Base-by-base conservation (phyloP, 2,113 vertebrate genomes). In the Xerus inauris region DNA sequence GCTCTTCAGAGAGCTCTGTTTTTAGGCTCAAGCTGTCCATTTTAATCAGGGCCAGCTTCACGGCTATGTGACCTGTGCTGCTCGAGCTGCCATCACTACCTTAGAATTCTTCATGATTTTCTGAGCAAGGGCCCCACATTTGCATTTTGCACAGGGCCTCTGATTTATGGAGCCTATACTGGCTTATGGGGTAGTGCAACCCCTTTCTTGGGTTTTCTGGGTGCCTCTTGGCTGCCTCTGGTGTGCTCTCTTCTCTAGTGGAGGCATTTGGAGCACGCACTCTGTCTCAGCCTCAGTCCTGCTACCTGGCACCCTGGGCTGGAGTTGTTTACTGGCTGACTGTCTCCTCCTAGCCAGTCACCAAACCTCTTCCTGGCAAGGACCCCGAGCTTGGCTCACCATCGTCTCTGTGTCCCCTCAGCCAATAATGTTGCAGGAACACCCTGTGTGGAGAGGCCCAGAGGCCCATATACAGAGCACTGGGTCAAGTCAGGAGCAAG, bases 261-360 rank as follows among this genome's bases (percentile, higher is more conserved):
- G 59, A 94, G 76, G 57, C 76, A 35, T 94, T 54, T 79, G 90
- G 91, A 89, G 69, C 90, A 64, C 59, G 67, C 14, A 30, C 73
- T 42, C 26, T 10, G 38, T 67, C 79, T 79, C 54, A 5, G 3
- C 38, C 80, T 89, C 19, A 0, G 40, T 54, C 49, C 80, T 81
- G 13, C 94, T 90, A 28, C 82, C 92, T 82, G 77, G 86, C 65
- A 88, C 59, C 6, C 19, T 49, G 49, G 45, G 30, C 89, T 47
- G 42, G 20, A 30, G 42, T 54, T 88, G 67, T 91, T 94, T 90
- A 54, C 85, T 20, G 16, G 90, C 59, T 0, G 28, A 3, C n/a
- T 40, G 83, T 54, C 59, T 73, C 59, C 57, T 91, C 54, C 80
- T 10, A 9, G 69, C 69, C 3, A 1, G 42, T 35, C 89, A 71